Evolutionary conservation across 2,888 invertebrate genomes (phyloP).

Genomic region (Nymphalis c-album): DNA sequence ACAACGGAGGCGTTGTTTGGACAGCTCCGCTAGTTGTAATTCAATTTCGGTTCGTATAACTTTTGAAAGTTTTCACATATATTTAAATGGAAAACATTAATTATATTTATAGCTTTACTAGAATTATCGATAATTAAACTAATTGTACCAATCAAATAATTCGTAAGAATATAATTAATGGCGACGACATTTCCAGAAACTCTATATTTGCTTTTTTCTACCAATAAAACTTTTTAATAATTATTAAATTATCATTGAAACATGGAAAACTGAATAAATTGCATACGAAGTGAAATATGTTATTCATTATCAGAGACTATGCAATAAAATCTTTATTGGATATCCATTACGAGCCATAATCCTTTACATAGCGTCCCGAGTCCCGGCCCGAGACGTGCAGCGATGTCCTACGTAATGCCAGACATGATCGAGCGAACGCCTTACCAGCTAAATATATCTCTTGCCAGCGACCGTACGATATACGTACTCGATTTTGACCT

Average conservation of each 20-base stretch:
- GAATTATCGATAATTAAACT: no score
- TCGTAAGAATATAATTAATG: no score
- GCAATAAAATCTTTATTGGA: conserved; percentile 28
- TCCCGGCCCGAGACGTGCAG: conserved; percentile 13
- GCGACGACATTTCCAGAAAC: no score
- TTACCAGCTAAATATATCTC: conserved; percentile 5
- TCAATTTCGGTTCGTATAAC: conserved; percentile 32
- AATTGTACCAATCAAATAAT: no score
- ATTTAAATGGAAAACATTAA: not conserved
- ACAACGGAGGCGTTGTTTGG: conserved; percentile 33
- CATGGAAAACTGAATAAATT: not conserved
- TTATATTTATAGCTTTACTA: not conserved
- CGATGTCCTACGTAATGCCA: conserved; percentile 13
- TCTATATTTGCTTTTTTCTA: no score
- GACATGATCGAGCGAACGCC: conserved; percentile 17
- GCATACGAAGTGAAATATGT: conserved; percentile 8
- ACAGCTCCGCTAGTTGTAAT: conserved; percentile 33
- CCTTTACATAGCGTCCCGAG: conserved; percentile 20
- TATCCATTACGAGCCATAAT: conserved; percentile 25
- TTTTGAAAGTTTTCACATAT: conserved; percentile 27
- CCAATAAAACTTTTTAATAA: no score
- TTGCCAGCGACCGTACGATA: not conserved
- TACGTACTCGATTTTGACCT: not conserved
- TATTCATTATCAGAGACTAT: conserved; percentile 8
- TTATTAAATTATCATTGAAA: no score